phyloP scores from a whole-genome alignment of 2,797 vertebrate species.

The Psittacula derbiana region DNA sequence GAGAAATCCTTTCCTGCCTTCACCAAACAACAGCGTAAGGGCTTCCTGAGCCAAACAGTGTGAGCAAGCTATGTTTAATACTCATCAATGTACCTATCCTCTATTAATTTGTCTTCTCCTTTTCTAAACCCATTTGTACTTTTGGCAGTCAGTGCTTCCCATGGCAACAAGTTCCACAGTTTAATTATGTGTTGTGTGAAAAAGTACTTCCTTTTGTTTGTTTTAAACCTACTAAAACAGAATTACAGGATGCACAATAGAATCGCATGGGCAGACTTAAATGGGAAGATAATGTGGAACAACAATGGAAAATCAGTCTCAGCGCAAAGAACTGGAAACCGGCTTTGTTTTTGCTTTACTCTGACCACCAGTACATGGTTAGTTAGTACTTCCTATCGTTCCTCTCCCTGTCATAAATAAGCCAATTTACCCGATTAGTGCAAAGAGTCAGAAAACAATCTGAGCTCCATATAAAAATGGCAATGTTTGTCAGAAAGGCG shows the following conservation, averaged over 20 bases:
- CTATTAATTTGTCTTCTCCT: conserved; percentile 35
- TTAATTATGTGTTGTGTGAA: conserved; percentile 49
- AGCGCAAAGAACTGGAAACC: neutral
- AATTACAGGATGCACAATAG: conserved; percentile 57
- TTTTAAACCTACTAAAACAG: conserved; percentile 54
- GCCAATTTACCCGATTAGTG: conserved; percentile 2
- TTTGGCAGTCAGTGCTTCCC: conserved; percentile 52
- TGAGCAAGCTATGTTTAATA: neutral
- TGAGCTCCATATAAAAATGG: neutral
- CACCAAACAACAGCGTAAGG: neutral
- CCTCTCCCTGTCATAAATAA: conserved; percentile 41
- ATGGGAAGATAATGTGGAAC: conserved; percentile 38
- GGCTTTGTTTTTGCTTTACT: conserved; percentile 47
- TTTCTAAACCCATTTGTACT: conserved; percentile 40
- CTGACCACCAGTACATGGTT: conserved; percentile 19
- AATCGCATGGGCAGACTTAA: conserved; percentile 32
- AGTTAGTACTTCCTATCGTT: conserved; percentile 44
- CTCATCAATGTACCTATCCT: conserved; percentile 7
- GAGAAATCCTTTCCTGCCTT: conserved; percentile 37
- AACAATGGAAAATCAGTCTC: conserved; percentile 60
- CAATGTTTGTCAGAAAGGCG: neutral
- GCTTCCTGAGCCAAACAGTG: conserved; percentile 26
- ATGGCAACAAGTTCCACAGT: conserved; percentile 37
- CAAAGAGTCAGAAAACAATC: conserved; percentile 6
- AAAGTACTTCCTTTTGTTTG: conserved; percentile 67